phyloP scores from a whole-genome alignment of 2,113 vertebrate genomes.

The Platysteira castanea region DNA sequence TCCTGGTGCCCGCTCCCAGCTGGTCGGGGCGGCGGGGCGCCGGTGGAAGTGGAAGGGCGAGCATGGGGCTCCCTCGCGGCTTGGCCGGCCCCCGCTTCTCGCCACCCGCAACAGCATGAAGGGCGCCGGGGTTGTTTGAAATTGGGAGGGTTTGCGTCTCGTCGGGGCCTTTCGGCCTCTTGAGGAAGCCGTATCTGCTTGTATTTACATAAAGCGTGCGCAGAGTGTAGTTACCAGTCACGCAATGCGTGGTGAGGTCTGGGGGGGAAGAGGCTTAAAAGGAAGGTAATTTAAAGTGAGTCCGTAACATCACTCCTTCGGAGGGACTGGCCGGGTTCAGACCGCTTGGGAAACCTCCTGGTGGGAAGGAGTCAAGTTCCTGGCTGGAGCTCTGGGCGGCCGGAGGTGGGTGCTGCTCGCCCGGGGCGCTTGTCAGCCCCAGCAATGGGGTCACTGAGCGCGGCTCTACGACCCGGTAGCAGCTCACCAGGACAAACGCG shows the following conservation, averaged over 20 bases:
- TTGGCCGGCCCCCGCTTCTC: neutral
- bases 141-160: neutral
- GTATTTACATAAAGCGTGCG: neutral
- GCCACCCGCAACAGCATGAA: no score
- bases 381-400: neutral
- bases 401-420: rapidly evolving
- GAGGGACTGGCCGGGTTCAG: neutral
- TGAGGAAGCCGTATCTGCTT: neutral
- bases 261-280: neutral
- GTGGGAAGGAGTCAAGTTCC: rapidly evolving
- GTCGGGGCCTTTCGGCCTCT: neutral
- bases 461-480: rapidly evolving
- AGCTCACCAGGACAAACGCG: rapidly evolving
- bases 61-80: rapidly evolving
- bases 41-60: neutral
- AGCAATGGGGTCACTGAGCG: rapidly evolving
- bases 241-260: neutral
- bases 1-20: rapidly evolving
- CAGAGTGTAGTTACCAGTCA: neutral
- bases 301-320: neutral
- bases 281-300: neutral
- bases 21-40: neutral
- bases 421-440: rapidly evolving
- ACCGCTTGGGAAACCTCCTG: rapidly evolving
- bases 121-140: no score